phyloP scores from a whole-genome alignment of 2,888 invertebrate species.

The Camptogramma bilineatum region DNA sequence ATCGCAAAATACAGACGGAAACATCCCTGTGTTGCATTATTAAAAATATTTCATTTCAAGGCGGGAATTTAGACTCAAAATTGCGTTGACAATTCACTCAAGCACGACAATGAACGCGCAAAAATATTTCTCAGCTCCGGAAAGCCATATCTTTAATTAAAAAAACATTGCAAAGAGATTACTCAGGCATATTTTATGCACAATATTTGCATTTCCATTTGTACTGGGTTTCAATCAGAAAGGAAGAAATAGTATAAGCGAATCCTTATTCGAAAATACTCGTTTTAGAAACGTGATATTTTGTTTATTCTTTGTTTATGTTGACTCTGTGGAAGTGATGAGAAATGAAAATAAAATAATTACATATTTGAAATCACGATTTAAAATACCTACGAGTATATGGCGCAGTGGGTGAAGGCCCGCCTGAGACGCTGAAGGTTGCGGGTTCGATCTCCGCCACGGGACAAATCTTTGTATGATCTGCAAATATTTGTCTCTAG shows the following conservation, averaged over 20 bases:
- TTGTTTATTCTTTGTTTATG: neutral
- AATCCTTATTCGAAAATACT: slow-evolving; percentile 12
- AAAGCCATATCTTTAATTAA: slow-evolving; percentile 37
- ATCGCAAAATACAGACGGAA: slow-evolving; percentile 3
- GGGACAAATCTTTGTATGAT: too few relatives aligned
- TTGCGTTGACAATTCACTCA: slow-evolving; percentile 23
- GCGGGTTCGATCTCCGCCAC: too few relatives aligned
- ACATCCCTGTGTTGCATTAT: slow-evolving; percentile 6
- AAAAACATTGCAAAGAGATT: slow-evolving; percentile 33
- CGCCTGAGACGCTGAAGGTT: too few relatives aligned
- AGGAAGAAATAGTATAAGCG: slow-evolving; percentile 13
- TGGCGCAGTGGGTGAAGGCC: too few relatives aligned
- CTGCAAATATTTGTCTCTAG: too few relatives aligned
- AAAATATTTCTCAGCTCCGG: slow-evolving; percentile 19
- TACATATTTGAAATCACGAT: too few relatives aligned
- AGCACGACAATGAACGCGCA: slow-evolving; percentile 22
- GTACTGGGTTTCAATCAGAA: slow-evolving; percentile 32
- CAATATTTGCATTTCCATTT: slow-evolving; percentile 38
- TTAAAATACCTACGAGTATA: too few relatives aligned
- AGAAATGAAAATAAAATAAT: too few relatives aligned
- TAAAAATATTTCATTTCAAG: slow-evolving; percentile 19
- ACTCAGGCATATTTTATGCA: slow-evolving; percentile 34
- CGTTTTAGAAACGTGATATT: neutral
- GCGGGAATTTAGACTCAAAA: slow-evolving; percentile 16
- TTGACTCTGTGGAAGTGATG: neutral